These are phyloP conservation scores for Lemur catta DNA, from an alignment of 2,797 vertebrate genomes.

Conservation along the genomic window DNA sequence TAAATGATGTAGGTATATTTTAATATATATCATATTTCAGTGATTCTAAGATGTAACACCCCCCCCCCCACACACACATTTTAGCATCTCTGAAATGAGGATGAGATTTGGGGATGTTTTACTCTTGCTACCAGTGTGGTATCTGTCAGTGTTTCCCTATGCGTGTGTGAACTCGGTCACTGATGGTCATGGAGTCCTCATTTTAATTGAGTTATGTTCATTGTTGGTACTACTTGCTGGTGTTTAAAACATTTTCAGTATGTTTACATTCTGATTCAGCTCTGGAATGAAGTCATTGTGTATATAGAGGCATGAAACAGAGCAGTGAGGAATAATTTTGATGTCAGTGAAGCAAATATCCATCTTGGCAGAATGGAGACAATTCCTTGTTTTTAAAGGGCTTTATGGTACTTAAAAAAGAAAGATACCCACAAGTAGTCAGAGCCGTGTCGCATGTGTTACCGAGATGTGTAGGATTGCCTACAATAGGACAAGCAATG, in stretches of 20 bases:
- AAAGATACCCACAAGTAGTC: background rate
- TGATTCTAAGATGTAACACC: background rate
- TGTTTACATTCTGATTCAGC: constrained; percentile 2
- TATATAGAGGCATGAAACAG: background rate
- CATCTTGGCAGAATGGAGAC: background rate
- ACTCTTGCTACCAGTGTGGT: background rate
- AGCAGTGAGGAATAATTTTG: background rate
- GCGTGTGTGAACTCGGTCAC: background rate
- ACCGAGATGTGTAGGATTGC: background rate
- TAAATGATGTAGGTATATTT: background rate
- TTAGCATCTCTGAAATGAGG: background rate
- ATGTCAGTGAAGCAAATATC: background rate
- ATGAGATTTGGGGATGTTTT: background rate
- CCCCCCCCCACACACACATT: background rate
- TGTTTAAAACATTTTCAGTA: constrained; percentile 12
- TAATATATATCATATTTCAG: background rate
- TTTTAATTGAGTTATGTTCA: constrained; percentile 23
- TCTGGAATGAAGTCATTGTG: constrained; percentile 13
- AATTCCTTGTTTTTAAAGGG: background rate
- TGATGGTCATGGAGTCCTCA: background rate
- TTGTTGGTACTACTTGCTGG: background rate
- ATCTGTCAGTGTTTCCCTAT: background rate
- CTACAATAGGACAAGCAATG: background rate
- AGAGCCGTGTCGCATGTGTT: background rate
- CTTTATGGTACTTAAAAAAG: background rate